phyloP scores from a whole-genome alignment of 2,113 vertebrate genomes.

The Hydrochoerus hydrochaeris region DNA sequence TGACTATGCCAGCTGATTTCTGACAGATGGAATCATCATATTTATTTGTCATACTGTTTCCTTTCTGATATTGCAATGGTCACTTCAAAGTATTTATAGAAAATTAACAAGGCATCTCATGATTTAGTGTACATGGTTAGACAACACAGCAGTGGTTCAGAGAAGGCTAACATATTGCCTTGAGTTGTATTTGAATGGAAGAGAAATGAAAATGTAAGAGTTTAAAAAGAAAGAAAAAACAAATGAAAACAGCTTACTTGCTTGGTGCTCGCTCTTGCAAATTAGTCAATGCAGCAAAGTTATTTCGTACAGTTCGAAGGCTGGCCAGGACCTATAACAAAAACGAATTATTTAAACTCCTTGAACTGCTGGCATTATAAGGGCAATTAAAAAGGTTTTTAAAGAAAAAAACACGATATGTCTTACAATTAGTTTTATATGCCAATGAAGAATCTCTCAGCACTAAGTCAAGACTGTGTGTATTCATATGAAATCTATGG shows the following conservation, averaged over 20 bases:
- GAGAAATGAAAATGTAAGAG: not conserved
- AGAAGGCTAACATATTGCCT: not conserved
- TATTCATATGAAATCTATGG: not conserved
- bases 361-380: not conserved
- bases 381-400: not conserved
- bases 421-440: not conserved
- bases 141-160: not conserved
- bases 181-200: not conserved
- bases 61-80: conserved; percentile 42
- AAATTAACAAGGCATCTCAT: conserved; percentile 12
- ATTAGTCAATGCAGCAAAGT: conserved; percentile 99
- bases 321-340: conserved; percentile 95
- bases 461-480: not conserved
- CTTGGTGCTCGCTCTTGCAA: conserved; percentile 95
- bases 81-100: conserved; percentile 61
- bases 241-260: conserved; percentile 91
- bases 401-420: not conserved
- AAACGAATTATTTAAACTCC: conserved; percentile 39
- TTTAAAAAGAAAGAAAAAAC: not conserved
- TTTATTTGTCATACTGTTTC: conserved; percentile 55
- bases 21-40: conserved; percentile 53
- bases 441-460: not conserved
- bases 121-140: not conserved
- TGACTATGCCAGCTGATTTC: conserved; percentile 42
- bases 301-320: conserved; percentile 98